A percentile compares a stretch with the other conserved stretches of the same genome.
These are phyloP conservation scores for Musca domestica DNA, from an alignment of 1,140 invertebrate species.

Conservation along the genomic window DNA sequence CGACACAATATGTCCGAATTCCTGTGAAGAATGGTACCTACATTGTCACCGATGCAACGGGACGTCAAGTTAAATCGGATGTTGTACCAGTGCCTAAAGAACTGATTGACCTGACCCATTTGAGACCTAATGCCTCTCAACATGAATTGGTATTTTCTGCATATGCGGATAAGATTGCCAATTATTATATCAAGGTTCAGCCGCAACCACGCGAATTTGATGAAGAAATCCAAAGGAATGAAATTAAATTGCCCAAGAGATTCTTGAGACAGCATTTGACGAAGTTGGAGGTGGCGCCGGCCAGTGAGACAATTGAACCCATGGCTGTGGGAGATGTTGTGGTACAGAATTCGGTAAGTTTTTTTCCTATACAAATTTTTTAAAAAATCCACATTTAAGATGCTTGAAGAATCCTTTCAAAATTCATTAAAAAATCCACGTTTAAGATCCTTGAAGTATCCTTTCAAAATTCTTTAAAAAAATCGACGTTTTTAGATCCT, in stretches of 20 bases:
- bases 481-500: too few species aligned
- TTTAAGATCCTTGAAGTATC: background rate
- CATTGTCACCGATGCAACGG: conserved; percentile 16
- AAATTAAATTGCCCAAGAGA: background rate
- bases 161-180: conserved; percentile 21
- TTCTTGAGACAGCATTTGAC: background rate
- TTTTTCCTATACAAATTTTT: background rate
- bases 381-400: background rate
- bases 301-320: background rate
- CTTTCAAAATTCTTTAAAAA: too few species aligned
- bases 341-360: conserved; percentile 25
- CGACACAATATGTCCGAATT: conserved; percentile 66
- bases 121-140: background rate
- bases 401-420: background rate
- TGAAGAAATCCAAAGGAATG: background rate
- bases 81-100: conserved; percentile 23
- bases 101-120: conserved; percentile 10
- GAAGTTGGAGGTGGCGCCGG: background rate
- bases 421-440: background rate
- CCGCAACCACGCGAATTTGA: conserved; percentile 30
- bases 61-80: conserved; percentile 9
- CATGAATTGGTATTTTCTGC: conserved; percentile 27
- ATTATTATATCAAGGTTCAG: conserved; percentile 43
- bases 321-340: conserved; percentile 4
- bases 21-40: conserved; percentile 24